These are phyloP conservation scores for Nemoura dubitans DNA, from an alignment of 2,888 invertebrate species.

Conservation along the genomic window DNA sequence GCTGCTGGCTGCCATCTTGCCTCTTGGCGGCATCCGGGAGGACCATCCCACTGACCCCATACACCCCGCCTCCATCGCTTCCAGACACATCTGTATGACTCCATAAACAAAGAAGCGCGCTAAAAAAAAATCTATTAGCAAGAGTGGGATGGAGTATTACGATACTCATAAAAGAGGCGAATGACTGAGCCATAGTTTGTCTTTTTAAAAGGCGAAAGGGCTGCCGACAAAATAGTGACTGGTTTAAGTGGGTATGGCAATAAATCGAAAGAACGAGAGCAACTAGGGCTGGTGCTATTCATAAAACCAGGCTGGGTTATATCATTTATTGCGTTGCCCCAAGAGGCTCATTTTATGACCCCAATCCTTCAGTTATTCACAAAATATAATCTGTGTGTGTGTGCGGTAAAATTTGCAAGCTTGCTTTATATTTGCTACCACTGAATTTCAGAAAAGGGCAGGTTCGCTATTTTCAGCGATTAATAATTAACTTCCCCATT, in stretches of 20 bases:
- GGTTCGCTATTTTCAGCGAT: neutral
- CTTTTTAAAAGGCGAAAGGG: slow-evolving; percentile 60
- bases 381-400: slow-evolving; percentile 19
- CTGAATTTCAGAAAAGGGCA: neutral
- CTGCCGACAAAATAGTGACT: slow-evolving; percentile 62
- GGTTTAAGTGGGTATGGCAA: slow-evolving; percentile 61
- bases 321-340: slow-evolving; percentile 42
- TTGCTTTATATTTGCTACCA: slow-evolving; percentile 15
- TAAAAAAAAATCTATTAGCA: slow-evolving; percentile 38
- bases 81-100: slow-evolving; percentile 46
- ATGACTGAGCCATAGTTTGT: slow-evolving; percentile 58
- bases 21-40: slow-evolving; percentile 64
- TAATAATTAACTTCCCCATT: slow-evolving; percentile 31
- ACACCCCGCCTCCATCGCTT: slow-evolving; percentile 62
- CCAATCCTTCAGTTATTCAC: slow-evolving; percentile 44
- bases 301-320: slow-evolving; percentile 44
- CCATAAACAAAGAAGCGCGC: slow-evolving; percentile 42
- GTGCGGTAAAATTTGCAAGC: slow-evolving; percentile 15
- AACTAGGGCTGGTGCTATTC: slow-evolving; percentile 50
- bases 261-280: slow-evolving; percentile 56
- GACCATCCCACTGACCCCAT: slow-evolving; percentile 64
- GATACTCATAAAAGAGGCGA: slow-evolving; percentile 14
- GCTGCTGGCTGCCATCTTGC: slow-evolving; percentile 62
- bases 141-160: slow-evolving; percentile 10
- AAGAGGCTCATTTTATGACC: slow-evolving; percentile 43